Conservation (phyloP, 2,888 invertebrate genomes). For the Orthonevra nobilis region DNA sequence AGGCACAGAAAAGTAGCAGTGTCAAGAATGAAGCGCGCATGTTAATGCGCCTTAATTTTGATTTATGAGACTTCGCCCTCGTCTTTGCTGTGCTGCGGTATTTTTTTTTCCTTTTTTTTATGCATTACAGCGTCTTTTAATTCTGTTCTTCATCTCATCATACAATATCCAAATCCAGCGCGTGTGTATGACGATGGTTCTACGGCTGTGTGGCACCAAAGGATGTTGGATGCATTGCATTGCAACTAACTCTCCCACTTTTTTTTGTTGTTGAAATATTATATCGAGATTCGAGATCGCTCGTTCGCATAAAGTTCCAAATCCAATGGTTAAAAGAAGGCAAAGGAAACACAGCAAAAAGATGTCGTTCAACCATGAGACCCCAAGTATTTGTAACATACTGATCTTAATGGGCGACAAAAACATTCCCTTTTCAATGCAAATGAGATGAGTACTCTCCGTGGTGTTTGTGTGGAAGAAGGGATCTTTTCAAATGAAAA, state of each 20-base stretch:
- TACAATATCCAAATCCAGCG: conserved; percentile 28
- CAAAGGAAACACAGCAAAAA: conserved; percentile 14
- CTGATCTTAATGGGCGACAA: conserved; percentile 69
- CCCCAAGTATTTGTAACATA: conserved; percentile 12
- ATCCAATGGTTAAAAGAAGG: conserved; percentile 22
- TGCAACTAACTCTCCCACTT: conserved; percentile 53
- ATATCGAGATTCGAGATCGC: conserved; percentile 61
- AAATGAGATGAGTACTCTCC: no score
- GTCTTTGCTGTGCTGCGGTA: conserved; percentile 63
- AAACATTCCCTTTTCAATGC: conserved; percentile 70
- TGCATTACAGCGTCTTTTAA: conserved; percentile 52
- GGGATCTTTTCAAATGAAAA: conserved; percentile 53
- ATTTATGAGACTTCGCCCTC: conserved; percentile 70
- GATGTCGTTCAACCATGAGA: conserved; percentile 31
- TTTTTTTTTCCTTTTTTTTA: conserved; percentile 37
- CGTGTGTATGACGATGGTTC: not conserved
- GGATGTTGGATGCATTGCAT: conserved; percentile 59
- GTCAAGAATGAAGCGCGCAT: conserved; percentile 70
- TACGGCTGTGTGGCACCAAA: no score
- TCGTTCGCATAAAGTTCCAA: conserved; percentile 63
- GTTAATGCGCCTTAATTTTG: conserved; percentile 71
- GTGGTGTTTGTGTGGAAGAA: conserved; percentile 36
- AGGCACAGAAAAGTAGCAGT: conserved; percentile 60
- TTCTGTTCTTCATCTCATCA: conserved; percentile 54
- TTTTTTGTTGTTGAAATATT: conserved; percentile 14